Base-by-base conservation (phyloP, 2,888 invertebrate genomes). In the Aspidiotus rigidus region DNA sequence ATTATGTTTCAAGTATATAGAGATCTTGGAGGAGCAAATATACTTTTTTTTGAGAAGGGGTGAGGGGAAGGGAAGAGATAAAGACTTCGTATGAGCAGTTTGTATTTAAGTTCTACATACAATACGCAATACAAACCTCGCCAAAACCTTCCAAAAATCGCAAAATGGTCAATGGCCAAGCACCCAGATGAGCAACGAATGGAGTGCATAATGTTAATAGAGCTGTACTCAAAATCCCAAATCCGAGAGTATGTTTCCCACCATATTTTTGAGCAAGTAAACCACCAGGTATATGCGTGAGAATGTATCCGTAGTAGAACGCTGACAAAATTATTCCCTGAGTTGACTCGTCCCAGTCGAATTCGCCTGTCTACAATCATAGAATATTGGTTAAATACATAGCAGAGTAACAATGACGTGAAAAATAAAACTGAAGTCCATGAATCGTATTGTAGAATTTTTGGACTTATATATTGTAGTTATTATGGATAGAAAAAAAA, bases 261-360 rank as follows among this genome's bases (percentile, higher is more conserved):
- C 81, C 81, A 44, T 77, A 77, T 40, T 74, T 75, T 69, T 77
- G 78, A 0, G 80, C 77, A 67, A 80, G 72, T 70, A 75, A 74
- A 74, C 80, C 80, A 55, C 80, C 81, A 13, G 80, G 80, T 13
- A 80, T 73, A 74, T 81, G 81, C 0, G 80, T 79, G 40, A 79
- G 71, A 59, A 80, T 77, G 74, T 81, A 81, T 9, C 81, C 80
- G 74, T 78, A 80, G 76, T 81, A 81, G 74, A 81, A 81, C 1
- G 79, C 76, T 1, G 77, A 76, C 28, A 80, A 75, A 16, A 80
- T 76, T 60, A 77, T 69, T 1, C 80, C 80, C 72, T 77, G 78
- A 1, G 73, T 82, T 69, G 83, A 79, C 76, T 86, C 84, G 64
- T 83, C 82, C 89, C 89, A 90, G 44, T 86, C 83, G 76, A 83